These are phyloP conservation scores for Drosophila borealis DNA, from an alignment of 2,888 invertebrate species.

Conservation along the genomic window DNA sequence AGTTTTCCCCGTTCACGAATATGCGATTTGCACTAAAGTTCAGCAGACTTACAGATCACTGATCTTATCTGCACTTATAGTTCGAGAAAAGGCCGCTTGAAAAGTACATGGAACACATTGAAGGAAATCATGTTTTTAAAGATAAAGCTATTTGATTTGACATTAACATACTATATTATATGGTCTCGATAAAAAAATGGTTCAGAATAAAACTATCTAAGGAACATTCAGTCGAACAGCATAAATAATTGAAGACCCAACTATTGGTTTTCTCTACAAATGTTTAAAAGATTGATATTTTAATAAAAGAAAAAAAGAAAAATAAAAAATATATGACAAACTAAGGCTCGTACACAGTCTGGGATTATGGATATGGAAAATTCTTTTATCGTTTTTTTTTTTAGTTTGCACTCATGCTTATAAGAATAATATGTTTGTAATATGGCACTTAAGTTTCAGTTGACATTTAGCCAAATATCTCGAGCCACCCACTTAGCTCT, in stretches of 20 bases:
- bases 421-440: neutral
- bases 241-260: too few species aligned
- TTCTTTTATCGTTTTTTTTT: neutral
- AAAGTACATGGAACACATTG: neutral
- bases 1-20: conserved; percentile 53
- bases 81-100: neutral
- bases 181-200: too few species aligned
- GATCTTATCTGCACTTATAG: conserved; percentile 53
- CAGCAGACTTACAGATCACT: conserved; percentile 71
- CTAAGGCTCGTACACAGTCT: too few species aligned
- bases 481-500: conserved; percentile 45
- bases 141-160: neutral
- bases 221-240: too few species aligned
- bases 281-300: too few species aligned
- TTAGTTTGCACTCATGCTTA: neutral
- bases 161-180: neutral
- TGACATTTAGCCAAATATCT: conserved; percentile 9
- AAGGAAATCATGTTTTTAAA: neutral
- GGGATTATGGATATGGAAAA: too few species aligned
- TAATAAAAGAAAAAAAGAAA: too few species aligned
- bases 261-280: too few species aligned
- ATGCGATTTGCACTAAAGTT: conserved; percentile 61
- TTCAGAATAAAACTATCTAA: too few species aligned
- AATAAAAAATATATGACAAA: too few species aligned
- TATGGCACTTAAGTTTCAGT: neutral